Percentiles rank a stretch among this genome's conserved stretches.
These are phyloP conservation scores for Telenomus remus DNA, from an alignment of 1,140 invertebrate genomes.

Conservation along the genomic window DNA sequence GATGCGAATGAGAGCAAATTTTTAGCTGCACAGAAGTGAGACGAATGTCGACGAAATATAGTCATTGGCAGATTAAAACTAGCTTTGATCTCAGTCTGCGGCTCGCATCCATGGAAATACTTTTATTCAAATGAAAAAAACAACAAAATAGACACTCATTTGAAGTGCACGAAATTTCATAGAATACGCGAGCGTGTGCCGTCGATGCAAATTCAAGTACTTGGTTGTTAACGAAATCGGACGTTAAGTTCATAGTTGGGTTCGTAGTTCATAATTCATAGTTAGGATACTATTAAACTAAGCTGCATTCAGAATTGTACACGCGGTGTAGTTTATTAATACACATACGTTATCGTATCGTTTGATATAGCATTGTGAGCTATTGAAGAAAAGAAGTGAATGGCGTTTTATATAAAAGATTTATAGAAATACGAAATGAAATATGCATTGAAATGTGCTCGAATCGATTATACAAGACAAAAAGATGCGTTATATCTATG, in stretches of 20 bases:
- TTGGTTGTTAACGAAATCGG: too few species aligned
- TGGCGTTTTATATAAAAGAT: slow-evolving; percentile 2
- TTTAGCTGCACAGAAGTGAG: slow-evolving; percentile 49
- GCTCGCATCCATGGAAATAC: slow-evolving; percentile 33
- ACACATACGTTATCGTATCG: too few species aligned
- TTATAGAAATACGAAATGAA: slow-evolving; percentile 7
- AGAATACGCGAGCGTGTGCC: slow-evolving; percentile 30
- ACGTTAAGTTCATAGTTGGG: too few species aligned
- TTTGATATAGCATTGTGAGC: too few species aligned
- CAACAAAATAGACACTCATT: slow-evolving; percentile 11
- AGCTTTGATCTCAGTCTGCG: slow-evolving; percentile 58
- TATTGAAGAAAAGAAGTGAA: slow-evolving; percentile 1
- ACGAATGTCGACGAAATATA: slow-evolving; percentile 43
- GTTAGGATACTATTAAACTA: too few species aligned
- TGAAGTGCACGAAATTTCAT: slow-evolving; percentile 10
- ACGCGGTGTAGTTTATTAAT: too few species aligned
- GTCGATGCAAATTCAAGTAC: background rate
- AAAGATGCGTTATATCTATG: slow-evolving; percentile 16
- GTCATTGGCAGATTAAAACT: slow-evolving; percentile 65
- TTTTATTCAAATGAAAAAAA: slow-evolving; percentile 39
- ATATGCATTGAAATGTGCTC: slow-evolving; percentile 15
- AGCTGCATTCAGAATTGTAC: too few species aligned
- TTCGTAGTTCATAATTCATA: too few species aligned
- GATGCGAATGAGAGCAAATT: slow-evolving; percentile 34
- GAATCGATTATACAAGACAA: slow-evolving; percentile 20